Evolutionary conservation across 2,113 vertebrate genomes (phyloP).

Genomic region (Lonchura striata): DNA sequence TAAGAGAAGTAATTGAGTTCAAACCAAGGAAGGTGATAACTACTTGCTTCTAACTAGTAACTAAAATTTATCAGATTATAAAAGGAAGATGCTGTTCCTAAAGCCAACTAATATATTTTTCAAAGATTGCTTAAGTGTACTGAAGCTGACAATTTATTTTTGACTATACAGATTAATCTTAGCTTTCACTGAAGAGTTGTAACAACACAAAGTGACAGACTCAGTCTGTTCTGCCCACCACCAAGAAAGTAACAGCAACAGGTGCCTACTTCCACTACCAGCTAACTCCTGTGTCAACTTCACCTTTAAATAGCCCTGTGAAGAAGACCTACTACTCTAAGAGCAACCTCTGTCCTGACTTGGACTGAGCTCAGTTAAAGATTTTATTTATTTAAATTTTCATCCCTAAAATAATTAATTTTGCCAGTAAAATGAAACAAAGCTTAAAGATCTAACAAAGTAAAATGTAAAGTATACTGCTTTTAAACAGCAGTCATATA

Average conservation of each 20-base stretch:
- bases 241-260: fast-evolving
- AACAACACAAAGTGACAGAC: background rate
- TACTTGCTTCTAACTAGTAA: background rate
- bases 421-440: too few relatives aligned
- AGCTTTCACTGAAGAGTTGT: background rate
- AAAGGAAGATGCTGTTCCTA: background rate
- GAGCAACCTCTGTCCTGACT: background rate
- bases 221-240: background rate
- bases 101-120: background rate
- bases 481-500: background rate
- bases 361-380: background rate
- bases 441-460: background rate
- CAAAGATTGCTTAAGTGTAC: background rate
- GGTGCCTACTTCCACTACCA: background rate
- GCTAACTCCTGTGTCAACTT: background rate
- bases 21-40: background rate
- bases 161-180: background rate
- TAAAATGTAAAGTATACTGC: background rate
- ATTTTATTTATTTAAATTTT: too few relatives aligned
- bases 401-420: too few relatives aligned
- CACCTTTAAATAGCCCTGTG: background rate
- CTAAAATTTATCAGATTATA: background rate
- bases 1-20: background rate
- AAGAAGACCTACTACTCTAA: background rate
- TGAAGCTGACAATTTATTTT: background rate